Evolutionary conservation across 2,797 vertebrate genomes (phyloP), one percentile per base, ranked within the genome.

Genomic region (Crenuchus spilurus): DNA sequence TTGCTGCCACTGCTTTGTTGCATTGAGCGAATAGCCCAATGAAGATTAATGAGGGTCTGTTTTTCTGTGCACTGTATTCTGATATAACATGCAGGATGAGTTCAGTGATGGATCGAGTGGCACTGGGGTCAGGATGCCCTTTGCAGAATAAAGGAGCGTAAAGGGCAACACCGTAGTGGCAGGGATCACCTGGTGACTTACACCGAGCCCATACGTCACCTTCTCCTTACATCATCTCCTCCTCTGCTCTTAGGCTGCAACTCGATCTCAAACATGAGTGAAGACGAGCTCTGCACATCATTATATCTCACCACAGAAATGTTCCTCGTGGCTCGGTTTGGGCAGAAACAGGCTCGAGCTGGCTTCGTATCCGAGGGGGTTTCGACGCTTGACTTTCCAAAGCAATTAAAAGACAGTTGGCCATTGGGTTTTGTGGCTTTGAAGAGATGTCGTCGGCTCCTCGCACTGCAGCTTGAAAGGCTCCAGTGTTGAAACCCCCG

Each of bases 221-320:
- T 75, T 62, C 31, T 13, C 16, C 4, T 84, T 64, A 80, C 80
- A 63, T 82, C 78, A 78, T 44, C 1, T 9, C 49, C 77, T 74
- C n/a, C 48, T 44, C 46, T 22, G 10, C 74, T 72, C 46, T 72
- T 44, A 63, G 76, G 74, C 49, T 70, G 74, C 73, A 82, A 79
- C 70, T 49, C 62, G 70, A 75, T 76, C 76, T 33, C 48, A 57
- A 37, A 58, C 11, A 37, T 63, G 67, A 75, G 70, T 62, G 30
- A 66, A 58, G 62, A 72, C 44, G 24, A 70, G 42, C 60, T 39
- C 39, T 65, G 44, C 18, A 16, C 46, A 35, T 70, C 51, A 76
- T 76, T 77, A 77, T 51, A 70, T 46, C 28, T 70, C 24, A 20
- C 28, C 18, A 48, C 46, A 75, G 66, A 66, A 58, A 35, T 58